phyloP scores from a whole-genome alignment of 2,113 vertebrate genomes.

The Pterocles orientalis region DNA sequence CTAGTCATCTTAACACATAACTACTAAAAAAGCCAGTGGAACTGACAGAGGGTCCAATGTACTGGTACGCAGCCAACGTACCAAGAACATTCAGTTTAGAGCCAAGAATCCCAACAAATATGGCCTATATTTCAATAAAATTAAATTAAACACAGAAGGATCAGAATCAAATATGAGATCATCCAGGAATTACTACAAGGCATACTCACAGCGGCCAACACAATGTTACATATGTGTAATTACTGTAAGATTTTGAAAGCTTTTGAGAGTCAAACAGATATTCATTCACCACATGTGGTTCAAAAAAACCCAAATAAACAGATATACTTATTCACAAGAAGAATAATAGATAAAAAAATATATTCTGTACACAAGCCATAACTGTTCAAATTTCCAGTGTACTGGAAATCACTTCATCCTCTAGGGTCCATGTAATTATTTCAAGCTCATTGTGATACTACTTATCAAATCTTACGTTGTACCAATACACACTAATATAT shows the following conservation, averaged over 20 bases:
- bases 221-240: background rate
- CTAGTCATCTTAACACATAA: background rate
- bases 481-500: background rate
- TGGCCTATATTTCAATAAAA: background rate
- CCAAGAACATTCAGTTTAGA: background rate
- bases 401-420: background rate
- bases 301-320: background rate
- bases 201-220: background rate
- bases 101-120: background rate
- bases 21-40: background rate
- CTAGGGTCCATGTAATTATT: background rate
- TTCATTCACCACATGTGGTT: background rate
- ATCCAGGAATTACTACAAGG: background rate
- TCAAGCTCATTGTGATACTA: background rate
- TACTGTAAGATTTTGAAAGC: background rate
- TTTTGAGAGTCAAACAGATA: background rate
- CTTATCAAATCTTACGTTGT: background rate
- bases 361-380: background rate
- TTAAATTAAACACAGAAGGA: background rate
- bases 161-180: background rate
- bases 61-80: background rate
- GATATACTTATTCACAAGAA: background rate
- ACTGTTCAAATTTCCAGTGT: background rate
- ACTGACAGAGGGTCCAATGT: background rate
- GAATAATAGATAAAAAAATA: background rate